phyloP scores from a whole-genome alignment of 2,797 vertebrate genomes.

The Lithobates sylvaticus region DNA sequence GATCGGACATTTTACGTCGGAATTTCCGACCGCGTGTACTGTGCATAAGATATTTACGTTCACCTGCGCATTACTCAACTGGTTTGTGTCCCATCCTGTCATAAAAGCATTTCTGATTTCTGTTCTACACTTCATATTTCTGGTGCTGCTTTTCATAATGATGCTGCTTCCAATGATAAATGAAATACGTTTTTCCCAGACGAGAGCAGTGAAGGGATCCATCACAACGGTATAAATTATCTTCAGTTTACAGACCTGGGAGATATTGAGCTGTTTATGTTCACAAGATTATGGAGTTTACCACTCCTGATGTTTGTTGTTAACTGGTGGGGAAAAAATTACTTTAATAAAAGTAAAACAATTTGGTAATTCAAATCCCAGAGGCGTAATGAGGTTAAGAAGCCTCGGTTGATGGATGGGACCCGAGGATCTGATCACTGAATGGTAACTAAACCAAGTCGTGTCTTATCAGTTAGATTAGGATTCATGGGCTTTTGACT shows the following conservation, averaged over 20 bases:
- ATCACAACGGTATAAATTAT: constrained; percentile 5
- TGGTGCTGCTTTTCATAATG: neutral
- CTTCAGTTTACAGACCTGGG: neutral
- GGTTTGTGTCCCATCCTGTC: neutral
- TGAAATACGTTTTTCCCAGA: neutral
- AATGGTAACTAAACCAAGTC: constrained; percentile 53
- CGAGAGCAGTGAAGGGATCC: neutral
- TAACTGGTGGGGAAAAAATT: constrained; percentile 36
- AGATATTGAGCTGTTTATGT: constrained; percentile 29
- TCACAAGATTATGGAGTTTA: constrained; percentile 20
- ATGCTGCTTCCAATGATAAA: neutral
- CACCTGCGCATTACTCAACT: too few species aligned
- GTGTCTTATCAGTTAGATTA: constrained; percentile 41
- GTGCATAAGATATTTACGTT: too few species aligned
- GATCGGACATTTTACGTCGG: too few species aligned
- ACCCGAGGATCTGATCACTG: constrained; percentile 31
- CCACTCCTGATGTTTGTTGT: neutral
- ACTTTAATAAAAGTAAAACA: constrained; percentile 50
- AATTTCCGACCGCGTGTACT: too few species aligned
- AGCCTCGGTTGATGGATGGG: constrained; percentile 35
- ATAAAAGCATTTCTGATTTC: neutral
- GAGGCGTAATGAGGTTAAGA: constrained; percentile 16
- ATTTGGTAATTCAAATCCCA: constrained; percentile 36
- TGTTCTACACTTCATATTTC: neutral
- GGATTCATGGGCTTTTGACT: constrained; percentile 52